Conservation (phyloP, 2,113 vertebrate species). For the Microcebus jonahi region DNA sequence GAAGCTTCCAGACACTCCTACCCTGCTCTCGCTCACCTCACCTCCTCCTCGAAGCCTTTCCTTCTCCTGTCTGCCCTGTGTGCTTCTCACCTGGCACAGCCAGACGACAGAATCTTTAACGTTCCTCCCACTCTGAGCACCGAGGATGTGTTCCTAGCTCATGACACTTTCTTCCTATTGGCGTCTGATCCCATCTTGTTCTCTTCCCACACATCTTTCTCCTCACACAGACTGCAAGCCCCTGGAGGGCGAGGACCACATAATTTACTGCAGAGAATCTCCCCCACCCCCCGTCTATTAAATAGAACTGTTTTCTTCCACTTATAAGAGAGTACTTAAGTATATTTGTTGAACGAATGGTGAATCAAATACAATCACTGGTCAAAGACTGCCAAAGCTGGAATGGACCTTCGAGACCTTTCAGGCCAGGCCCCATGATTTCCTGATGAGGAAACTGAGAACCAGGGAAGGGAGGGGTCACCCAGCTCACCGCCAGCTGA, state of each 20-base stretch:
- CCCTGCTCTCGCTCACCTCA: neutral
- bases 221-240: neutral
- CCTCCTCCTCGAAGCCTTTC: neutral
- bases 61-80: neutral
- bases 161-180: neutral
- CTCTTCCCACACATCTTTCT: neutral
- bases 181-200: neutral
- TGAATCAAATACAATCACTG: neutral
- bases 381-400: neutral
- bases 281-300: neutral
- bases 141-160: neutral
- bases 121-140: neutral
- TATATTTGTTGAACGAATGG: neutral
- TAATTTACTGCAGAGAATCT: neutral
- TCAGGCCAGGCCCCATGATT: neutral
- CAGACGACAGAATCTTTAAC: neutral
- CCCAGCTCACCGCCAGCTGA: neutral
- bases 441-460: neutral
- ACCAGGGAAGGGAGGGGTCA: neutral
- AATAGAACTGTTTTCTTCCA: neutral
- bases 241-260: neutral
- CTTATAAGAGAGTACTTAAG: neutral
- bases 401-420: neutral
- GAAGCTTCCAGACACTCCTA: neutral
- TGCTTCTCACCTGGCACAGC: neutral